These are phyloP conservation scores for Ptilodon capucinus DNA, from an alignment of 2,888 invertebrate genomes.

Conservation along the genomic window DNA sequence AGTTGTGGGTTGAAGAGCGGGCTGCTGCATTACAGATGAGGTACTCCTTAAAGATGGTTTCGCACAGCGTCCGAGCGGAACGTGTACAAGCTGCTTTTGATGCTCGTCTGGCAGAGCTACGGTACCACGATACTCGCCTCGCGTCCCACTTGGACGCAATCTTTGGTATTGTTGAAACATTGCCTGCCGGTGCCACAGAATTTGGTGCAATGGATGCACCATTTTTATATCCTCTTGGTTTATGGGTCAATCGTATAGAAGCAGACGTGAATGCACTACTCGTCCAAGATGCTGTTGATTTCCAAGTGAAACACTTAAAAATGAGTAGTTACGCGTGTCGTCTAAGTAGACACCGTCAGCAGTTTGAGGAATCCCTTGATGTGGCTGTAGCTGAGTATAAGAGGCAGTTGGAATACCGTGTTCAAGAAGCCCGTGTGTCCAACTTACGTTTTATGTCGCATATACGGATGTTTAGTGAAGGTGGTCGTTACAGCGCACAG, in stretches of 20 bases:
- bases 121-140: slow-evolving; percentile 55
- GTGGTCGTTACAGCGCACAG: slow-evolving; percentile 52
- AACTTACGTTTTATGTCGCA: slow-evolving; percentile 58
- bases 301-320: slow-evolving; percentile 54
- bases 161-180: slow-evolving; percentile 40
- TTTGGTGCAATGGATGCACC: slow-evolving; percentile 48
- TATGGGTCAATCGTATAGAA: slow-evolving; percentile 49
- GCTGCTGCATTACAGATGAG: slow-evolving; percentile 52
- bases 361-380: slow-evolving; percentile 58
- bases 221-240: slow-evolving; percentile 53
- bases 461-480: slow-evolving; percentile 56
- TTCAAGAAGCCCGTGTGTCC: slow-evolving; percentile 63
- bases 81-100: slow-evolving; percentile 53
- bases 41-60: slow-evolving; percentile 58
- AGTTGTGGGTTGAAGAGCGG: slow-evolving; percentile 59
- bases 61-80: slow-evolving; percentile 59
- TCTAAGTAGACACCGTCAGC: slow-evolving; percentile 46
- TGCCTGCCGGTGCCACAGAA: slow-evolving; percentile 48
- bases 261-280: slow-evolving; percentile 41
- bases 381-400: slow-evolving; percentile 42
- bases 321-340: slow-evolving; percentile 61
- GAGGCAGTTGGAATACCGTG: slow-evolving; percentile 40
- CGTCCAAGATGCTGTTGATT: slow-evolving; percentile 35
- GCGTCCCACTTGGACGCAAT: slow-evolving; percentile 60
- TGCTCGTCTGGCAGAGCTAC: slow-evolving; percentile 50